These are phyloP conservation scores for Epistrophe eligans DNA, from an alignment of 2,888 invertebrate species.

Conservation along the genomic window DNA sequence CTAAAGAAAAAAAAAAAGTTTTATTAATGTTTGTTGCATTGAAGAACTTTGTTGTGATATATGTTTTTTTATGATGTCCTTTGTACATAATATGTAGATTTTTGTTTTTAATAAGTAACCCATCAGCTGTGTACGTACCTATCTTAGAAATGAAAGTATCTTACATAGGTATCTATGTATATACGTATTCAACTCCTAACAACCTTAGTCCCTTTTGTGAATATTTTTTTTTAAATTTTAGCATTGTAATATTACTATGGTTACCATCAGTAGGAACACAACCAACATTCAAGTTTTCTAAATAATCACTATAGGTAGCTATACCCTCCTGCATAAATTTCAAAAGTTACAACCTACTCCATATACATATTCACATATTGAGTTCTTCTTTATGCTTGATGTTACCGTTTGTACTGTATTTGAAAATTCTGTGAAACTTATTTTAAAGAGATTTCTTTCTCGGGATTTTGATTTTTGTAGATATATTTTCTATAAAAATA, in stretches of 20 bases:
- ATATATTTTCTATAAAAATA: no score
- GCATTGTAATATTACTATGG: conserved; percentile 45
- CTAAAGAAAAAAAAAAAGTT: background rate
- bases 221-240: conserved; percentile 8
- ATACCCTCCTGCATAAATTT: conserved; percentile 1
- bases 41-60: background rate
- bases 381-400: background rate
- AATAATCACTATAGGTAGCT: background rate
- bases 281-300: conserved; percentile 25
- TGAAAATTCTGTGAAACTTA: no score
- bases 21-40: background rate
- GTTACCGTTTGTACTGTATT: background rate
- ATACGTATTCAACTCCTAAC: background rate
- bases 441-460: no score
- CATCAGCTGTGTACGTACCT: background rate
- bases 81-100: rapidly evolving
- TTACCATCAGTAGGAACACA: conserved; percentile 33
- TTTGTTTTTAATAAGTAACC: background rate
- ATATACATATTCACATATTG: background rate
- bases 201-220: background rate
- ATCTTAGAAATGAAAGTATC: background rate
- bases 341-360: conserved; percentile 38
- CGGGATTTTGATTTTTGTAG: no score
- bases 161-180: background rate
- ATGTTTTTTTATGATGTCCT: background rate